Percentiles rank a stretch among this genome's conserved stretches.
phyloP scores from a whole-genome alignment of 1,140 invertebrate species.

The Armadillidium nasatum region DNA sequence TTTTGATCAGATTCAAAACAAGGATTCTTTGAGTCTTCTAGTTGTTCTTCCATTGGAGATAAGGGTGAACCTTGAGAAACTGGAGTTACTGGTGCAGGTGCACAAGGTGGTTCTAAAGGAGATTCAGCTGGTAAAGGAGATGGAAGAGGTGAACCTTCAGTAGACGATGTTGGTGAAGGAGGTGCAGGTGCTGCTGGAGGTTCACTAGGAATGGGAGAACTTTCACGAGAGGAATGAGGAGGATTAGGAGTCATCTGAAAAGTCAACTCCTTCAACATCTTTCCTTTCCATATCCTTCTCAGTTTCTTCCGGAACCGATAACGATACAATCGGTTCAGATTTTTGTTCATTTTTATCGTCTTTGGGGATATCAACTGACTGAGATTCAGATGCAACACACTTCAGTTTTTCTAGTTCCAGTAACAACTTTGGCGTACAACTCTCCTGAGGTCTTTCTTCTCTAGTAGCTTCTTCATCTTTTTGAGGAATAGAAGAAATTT shows the following conservation, averaged over 20 bases:
- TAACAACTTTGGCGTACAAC: too few species aligned
- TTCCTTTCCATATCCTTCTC: background rate
- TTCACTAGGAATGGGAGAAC: slow-evolving; percentile 28
- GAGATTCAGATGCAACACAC: too few species aligned
- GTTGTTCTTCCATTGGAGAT: slow-evolving; percentile 18
- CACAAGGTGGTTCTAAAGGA: slow-evolving; percentile 40
- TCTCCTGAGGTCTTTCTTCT: too few species aligned
- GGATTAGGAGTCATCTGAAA: slow-evolving; percentile 26
- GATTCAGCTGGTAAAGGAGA: slow-evolving; percentile 35
- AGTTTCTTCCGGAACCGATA: background rate
- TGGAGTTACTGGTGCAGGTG: slow-evolving; percentile 40
- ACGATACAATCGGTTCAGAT: background rate
- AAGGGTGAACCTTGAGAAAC: slow-evolving; percentile 35
- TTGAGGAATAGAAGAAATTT: background rate
- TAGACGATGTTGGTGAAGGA: background rate
- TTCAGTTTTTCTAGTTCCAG: too few species aligned
- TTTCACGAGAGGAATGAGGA: slow-evolving; percentile 18
- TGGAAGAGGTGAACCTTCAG: slow-evolving; percentile 2
- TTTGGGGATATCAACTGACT: background rate
- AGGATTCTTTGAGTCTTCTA: background rate
- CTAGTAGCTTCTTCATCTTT: too few species aligned
- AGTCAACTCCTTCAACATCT: slow-evolving; percentile 27
- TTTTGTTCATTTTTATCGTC: background rate
- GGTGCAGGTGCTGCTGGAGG: slow-evolving; percentile 6
- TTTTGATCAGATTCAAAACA: background rate